phyloP scores from a whole-genome alignment of 2,113 vertebrate species.

The Cynoglossus semilaevis region DNA sequence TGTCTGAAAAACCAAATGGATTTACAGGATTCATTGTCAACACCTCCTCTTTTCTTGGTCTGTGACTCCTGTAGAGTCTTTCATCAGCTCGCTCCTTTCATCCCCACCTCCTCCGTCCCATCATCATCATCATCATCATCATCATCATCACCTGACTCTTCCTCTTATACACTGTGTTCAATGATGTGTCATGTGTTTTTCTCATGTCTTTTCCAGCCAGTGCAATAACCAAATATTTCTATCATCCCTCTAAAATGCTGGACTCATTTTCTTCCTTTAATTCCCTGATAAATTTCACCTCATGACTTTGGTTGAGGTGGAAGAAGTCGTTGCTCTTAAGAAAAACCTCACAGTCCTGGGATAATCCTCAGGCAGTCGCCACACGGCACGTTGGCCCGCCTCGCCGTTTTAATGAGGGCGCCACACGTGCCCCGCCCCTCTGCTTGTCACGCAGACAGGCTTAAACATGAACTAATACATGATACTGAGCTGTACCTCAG shows the following conservation, averaged over 20 bases:
- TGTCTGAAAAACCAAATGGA: conserved; percentile 76
- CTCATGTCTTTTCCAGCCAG: too few relatives aligned
- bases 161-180: conserved; percentile 31
- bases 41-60: conserved; percentile 54
- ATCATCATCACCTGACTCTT: conserved; percentile 56
- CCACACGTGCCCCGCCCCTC: not conserved
- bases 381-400: conserved; percentile 26
- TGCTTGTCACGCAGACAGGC: conserved; percentile 17
- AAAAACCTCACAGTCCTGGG: conserved; percentile 32
- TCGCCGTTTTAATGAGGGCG: conserved; percentile 36
- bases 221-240: too few relatives aligned
- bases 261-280: too few relatives aligned
- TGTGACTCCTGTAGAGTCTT: conserved; percentile 40
- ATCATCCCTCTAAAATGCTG: too few relatives aligned
- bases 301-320: conserved; percentile 1
- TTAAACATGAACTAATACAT: conserved; percentile 37
- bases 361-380: conserved; percentile 27
- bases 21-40: conserved; percentile 75
- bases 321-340: conserved; percentile 15
- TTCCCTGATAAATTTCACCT: not conserved
- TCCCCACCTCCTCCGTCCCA: conserved; percentile 50
- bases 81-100: conserved; percentile 42
- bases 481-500: conserved; percentile 22
- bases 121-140: conserved; percentile 54
- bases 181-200: conserved; percentile 13